Base-by-base conservation (phyloP, 2,888 invertebrate species). In the Drosophila differens region DNA sequence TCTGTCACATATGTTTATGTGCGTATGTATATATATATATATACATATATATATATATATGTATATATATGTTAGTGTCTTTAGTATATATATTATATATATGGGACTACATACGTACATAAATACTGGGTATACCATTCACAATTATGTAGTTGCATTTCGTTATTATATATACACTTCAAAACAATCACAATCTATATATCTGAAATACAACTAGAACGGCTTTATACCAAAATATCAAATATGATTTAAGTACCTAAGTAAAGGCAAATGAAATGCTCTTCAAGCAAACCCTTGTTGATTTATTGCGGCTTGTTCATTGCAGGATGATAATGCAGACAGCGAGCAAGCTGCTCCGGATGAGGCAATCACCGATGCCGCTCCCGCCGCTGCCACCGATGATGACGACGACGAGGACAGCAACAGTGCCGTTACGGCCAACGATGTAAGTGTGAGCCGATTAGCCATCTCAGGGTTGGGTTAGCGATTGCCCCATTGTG, bases 241-340 rank as follows among this genome's bases (percentile, higher is more conserved):
- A 67, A 64, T 41, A 53, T 63, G 37, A 49, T 65, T 22, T 39
- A 52, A 19, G 39, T 49, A 57, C 58, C 51, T 70, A 61, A 83
- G 82, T 82, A 86, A 83, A 86, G 79, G 64, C 71, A 71, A 73
- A 41, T 82, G 61, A 63, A 60, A 28, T 9, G 68, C 69, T 74
- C 61, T 68, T 84, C 32, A 69, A 71, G 44, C 64, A 70, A 81
- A 70, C 54, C 16, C 64, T 78, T 82, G 79, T 79, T 83, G 67
- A 84, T 87, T 77, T 79, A 59, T 87, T 72, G 85, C 69, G 85
- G 83, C 74, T 76, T 82, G 30, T 80, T 85, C 79, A 75, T 92
- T 92, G 52, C 88, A 91, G 92, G 92, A 91, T 61, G 79, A 91
- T 72, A 88, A 83, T 76, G 76, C 81, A 55, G 73, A 78, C 70